Evolutionary conservation across 2,888 invertebrate species (phyloP).

Genomic region (Apamea anceps): DNA sequence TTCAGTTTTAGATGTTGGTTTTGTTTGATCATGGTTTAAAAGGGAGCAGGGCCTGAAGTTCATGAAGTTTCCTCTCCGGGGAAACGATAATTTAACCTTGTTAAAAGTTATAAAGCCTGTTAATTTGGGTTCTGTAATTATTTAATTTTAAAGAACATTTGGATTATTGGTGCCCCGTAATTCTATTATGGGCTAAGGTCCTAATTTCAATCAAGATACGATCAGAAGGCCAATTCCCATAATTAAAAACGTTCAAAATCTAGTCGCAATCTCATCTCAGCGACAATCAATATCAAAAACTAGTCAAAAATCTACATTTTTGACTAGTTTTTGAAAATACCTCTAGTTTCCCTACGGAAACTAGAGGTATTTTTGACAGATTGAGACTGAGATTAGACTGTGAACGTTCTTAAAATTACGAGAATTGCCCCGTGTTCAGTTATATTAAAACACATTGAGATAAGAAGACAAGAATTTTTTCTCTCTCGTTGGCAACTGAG

Average conservation of each 20-base stretch:
- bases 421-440: too few species aligned
- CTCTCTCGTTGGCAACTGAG: background rate
- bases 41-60: slow-evolving; percentile 2
- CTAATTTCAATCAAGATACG: background rate
- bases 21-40: slow-evolving; percentile 28
- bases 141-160: slow-evolving; percentile 23
- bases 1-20: slow-evolving; percentile 39
- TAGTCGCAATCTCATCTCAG: too few species aligned
- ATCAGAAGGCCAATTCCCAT: too few species aligned
- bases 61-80: slow-evolving; percentile 12
- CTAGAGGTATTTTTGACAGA: too few species aligned
- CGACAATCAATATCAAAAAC: too few species aligned
- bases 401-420: too few species aligned
- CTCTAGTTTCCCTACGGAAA: too few species aligned
- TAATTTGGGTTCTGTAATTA: slow-evolving; percentile 32
- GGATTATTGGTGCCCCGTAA: slow-evolving; percentile 5
- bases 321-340: too few species aligned
- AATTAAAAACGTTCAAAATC: too few species aligned
- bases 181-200: slow-evolving; percentile 3
- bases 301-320: too few species aligned
- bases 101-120: slow-evolving; percentile 41
- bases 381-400: too few species aligned
- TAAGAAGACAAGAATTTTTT: background rate
- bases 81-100: slow-evolving; percentile 34
- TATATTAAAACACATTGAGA: background rate